phyloP scores from a whole-genome alignment of 2,888 invertebrate species.

The Hyposoter dolosus region DNA sequence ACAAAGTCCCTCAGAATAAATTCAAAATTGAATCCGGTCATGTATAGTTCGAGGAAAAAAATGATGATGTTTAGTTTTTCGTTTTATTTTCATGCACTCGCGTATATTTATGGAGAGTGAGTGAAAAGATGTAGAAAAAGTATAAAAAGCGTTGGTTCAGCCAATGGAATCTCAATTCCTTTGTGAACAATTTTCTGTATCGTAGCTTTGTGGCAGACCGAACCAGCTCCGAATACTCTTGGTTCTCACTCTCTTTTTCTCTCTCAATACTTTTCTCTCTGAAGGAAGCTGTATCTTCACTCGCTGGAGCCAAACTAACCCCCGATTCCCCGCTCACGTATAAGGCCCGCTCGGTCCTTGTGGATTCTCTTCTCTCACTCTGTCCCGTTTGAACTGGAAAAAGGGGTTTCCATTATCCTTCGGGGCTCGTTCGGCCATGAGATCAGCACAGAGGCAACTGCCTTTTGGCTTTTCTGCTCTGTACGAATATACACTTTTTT shows the following conservation, averaged over 20 bases:
- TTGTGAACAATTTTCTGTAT: slow-evolving; percentile 62
- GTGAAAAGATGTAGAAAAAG: slow-evolving; percentile 20
- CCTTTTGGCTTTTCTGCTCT: slow-evolving; percentile 5
- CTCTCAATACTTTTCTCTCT: background rate
- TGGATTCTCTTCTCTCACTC: slow-evolving; percentile 31
- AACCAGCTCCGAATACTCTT: slow-evolving; percentile 50
- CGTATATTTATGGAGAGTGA: slow-evolving; percentile 18
- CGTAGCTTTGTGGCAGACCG: slow-evolving; percentile 16
- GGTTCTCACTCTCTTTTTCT: slow-evolving; percentile 26
- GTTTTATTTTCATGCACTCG: background rate
- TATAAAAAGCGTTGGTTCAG: slow-evolving; percentile 32
- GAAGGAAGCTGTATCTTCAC: slow-evolving; percentile 4
- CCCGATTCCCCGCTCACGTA: slow-evolving; percentile 18
- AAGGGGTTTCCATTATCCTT: slow-evolving; percentile 65
- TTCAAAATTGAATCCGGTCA: background rate
- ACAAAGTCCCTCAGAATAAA: background rate
- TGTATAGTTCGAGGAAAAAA: background rate
- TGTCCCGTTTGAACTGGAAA: slow-evolving; percentile 62
- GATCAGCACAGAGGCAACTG: slow-evolving; percentile 43
- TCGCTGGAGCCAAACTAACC: slow-evolving; percentile 27
- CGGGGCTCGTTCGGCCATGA: slow-evolving; percentile 56
- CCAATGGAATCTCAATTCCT: slow-evolving; percentile 64
- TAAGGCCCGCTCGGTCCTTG: slow-evolving; percentile 23
- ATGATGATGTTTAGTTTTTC: slow-evolving; percentile 9
- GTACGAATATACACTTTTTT: slow-evolving; percentile 13